Conservation (phyloP, 2,888 invertebrate species). For the Troilus luridus region DNA sequence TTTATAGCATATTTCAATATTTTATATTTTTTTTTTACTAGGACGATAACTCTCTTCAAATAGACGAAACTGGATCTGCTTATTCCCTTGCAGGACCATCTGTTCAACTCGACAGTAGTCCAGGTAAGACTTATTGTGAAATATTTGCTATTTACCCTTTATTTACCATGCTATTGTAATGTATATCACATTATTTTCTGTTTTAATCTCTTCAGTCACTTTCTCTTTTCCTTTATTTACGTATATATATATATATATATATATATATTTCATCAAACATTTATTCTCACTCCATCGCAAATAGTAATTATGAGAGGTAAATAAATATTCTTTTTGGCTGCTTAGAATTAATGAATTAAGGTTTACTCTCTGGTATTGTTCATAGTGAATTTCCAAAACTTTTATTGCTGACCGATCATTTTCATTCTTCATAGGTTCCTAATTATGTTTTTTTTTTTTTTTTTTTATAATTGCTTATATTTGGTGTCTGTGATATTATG, state of each 20-base stretch:
- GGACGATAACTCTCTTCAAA: slow-evolving; percentile 65
- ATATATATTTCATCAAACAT: no score
- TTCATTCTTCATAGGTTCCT: neutral
- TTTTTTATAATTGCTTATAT: neutral
- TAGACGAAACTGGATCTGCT: slow-evolving; percentile 64
- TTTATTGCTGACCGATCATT: neutral
- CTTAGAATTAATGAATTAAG: neutral
- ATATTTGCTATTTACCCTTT: neutral
- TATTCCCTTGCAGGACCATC: slow-evolving; percentile 64
- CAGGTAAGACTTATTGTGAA: slow-evolving; percentile 58
- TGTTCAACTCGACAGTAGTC: slow-evolving; percentile 63
- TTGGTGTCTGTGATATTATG: no score
- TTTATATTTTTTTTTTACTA: slow-evolving; percentile 32
- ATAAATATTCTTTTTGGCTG: neutral
- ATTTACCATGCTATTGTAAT: neutral
- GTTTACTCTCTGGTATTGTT: neutral
- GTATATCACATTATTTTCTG: neutral
- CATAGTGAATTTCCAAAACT: neutral
- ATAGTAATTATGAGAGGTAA: no score
- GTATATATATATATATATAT: no score
- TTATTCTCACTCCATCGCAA: no score
- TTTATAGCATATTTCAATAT: neutral
- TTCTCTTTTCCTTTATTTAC: no score
- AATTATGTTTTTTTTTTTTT: neutral
- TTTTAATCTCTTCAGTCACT: neutral